phyloP scores from a whole-genome alignment of 1,140 invertebrate species.

The Ptiloglossa arizonensis region DNA sequence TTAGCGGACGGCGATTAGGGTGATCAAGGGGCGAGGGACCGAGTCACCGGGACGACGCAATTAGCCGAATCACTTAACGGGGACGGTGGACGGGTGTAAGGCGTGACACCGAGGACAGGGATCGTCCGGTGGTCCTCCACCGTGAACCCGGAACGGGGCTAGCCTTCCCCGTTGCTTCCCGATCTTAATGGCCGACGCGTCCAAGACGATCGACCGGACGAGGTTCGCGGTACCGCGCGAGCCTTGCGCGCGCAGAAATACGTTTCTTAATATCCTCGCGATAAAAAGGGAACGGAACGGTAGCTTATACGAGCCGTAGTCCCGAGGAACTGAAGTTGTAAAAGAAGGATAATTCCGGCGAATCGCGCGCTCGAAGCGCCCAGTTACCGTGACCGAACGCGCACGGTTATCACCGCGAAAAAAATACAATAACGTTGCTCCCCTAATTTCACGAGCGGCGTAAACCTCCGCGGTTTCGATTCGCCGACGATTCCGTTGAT shows the following conservation, averaged over 20 bases:
- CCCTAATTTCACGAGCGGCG: slow-evolving; percentile 18
- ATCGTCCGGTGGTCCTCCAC: slow-evolving; percentile 28
- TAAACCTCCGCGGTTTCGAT: slow-evolving; percentile 14
- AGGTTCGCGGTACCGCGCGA: too few species aligned
- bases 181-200: slow-evolving; percentile 15
- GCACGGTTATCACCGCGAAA: slow-evolving; percentile 12
- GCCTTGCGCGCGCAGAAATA: too few species aligned
- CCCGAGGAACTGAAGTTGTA: slow-evolving; percentile 20
- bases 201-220: neutral
- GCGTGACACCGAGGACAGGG: slow-evolving; percentile 22
- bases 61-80: slow-evolving; percentile 74
- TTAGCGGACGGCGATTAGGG: slow-evolving; percentile 72
- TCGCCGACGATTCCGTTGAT: slow-evolving; percentile 18
- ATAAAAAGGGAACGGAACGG: neutral
- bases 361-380: neutral
- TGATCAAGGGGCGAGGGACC: slow-evolving; percentile 68
- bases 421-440: slow-evolving; percentile 31
- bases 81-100: slow-evolving; percentile 50
- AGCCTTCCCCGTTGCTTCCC: neutral
- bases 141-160: neutral
- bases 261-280: too few species aligned
- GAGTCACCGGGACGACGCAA: slow-evolving; percentile 65
- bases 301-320: neutral
- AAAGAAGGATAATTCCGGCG: slow-evolving; percentile 24
- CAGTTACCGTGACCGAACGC: neutral